Conservation (phyloP, 2,888 invertebrate genomes). For the Cephus rjabovi region DNA sequence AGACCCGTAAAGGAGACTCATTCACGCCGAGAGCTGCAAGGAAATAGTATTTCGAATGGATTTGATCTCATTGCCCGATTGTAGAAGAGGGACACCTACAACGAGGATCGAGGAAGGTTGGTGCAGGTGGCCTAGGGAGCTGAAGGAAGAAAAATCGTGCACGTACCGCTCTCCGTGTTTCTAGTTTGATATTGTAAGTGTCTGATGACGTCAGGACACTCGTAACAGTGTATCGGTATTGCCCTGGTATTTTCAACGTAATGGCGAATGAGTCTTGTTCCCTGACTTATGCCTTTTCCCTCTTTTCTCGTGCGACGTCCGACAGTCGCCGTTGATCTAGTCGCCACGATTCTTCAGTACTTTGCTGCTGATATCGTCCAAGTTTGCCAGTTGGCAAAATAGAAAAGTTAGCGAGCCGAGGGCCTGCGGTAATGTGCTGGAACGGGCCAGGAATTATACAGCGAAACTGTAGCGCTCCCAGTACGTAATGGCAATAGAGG, state of each 20-base stretch:
- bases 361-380: neutral
- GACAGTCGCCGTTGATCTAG: neutral
- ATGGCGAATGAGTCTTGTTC: neutral
- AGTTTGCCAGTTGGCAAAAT: neutral
- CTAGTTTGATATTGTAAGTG: too few relatives aligned
- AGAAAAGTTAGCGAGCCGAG: neutral
- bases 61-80: too few relatives aligned
- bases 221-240: neutral
- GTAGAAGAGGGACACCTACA: too few relatives aligned
- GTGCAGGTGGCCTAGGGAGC: too few relatives aligned
- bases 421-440: neutral
- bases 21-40: too few relatives aligned
- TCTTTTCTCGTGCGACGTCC: neutral
- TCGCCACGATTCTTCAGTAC: neutral
- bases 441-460: neutral
- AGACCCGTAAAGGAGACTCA: too few relatives aligned
- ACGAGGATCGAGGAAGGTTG: too few relatives aligned
- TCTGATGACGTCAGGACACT: too few relatives aligned
- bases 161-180: too few relatives aligned
- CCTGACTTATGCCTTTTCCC: neutral
- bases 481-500: neutral
- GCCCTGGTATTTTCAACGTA: neutral
- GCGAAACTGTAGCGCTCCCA: neutral
- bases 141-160: too few relatives aligned
- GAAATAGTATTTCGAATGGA: too few relatives aligned